Base-by-base conservation (phyloP, 2,888 invertebrate genomes). In the Anorthoa munda region DNA sequence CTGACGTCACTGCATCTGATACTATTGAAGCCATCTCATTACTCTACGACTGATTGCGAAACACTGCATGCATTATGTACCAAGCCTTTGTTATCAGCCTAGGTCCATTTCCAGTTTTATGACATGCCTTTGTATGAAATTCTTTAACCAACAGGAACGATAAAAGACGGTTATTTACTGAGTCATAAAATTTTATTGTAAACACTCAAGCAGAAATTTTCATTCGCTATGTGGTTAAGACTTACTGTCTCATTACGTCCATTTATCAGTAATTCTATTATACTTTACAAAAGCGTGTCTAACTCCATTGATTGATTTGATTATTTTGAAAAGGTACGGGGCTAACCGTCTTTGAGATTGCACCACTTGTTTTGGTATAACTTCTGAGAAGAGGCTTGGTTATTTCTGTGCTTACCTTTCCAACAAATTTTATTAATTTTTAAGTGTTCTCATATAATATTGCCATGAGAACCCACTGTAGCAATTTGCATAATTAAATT, bases 11-110 rank as follows among this genome's bases (percentile, higher is more conserved):
- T 85, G 79, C 86, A 90, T 89, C 87, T 84, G 89, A 91, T 90
- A 89, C 81, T 85, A 90, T 90, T 91, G 90, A 89, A 91, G 89
- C 89, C 87, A 90, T 89, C 93, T 92, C 93, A 93, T 94, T 92
- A 94, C 93, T 93, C 90, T 89, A 69, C 69, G 71, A 79, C 76
- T 83, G 91, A 93, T 93, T 90, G 90, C 82, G 89, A 92, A 92
- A 93, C 93, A 93, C 89, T 87, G 90, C 91, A 93, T 91, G 93
- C 91, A 90, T 91, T 91, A 90, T 90, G 81, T 86, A 85, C 60
- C n/a, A 59, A 66, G 82, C 86, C 81, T 91, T 93, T 93, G 93
- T 92, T 91, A 84, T 83, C 86, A 75, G 72, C 76, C 83, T 85
- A 82, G 77, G 84, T 81, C 85, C 84, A 87, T 91, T 90, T 89